Evolutionary conservation across 2,797 vertebrate genomes (phyloP).

Genomic region (Sparus aurata): DNA sequence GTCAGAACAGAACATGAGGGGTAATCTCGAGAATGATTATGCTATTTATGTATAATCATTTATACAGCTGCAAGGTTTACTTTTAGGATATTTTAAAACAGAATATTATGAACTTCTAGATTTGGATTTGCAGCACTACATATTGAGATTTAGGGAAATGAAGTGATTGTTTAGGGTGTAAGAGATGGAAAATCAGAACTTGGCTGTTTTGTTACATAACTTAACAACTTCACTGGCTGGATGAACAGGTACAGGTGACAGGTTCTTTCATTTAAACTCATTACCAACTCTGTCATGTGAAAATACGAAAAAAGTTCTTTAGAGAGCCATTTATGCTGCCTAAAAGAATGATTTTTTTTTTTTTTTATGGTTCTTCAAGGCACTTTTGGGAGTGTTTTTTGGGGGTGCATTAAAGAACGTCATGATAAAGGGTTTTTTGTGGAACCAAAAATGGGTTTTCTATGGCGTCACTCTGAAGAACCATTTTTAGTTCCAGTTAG

Average conservation of each 20-base stretch:
- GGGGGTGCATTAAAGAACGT: too few relatives aligned
- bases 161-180: neutral
- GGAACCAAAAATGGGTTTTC: too few relatives aligned
- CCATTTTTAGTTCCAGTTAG: too few relatives aligned
- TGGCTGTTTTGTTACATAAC: neutral
- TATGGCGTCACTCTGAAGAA: too few relatives aligned
- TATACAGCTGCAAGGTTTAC: neutral
- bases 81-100: neutral
- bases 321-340: too few relatives aligned
- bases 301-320: neutral
- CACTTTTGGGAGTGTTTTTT: too few relatives aligned
- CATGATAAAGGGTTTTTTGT: too few relatives aligned
- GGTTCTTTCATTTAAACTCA: neutral
- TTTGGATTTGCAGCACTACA: neutral
- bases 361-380: too few relatives aligned
- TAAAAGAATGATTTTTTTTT: too few relatives aligned
- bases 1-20: neutral
- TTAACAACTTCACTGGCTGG: neutral
- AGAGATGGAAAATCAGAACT: neutral
- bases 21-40: neutral
- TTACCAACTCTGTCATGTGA: neutral
- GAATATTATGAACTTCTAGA: neutral
- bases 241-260: neutral
- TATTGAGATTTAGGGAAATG: neutral
- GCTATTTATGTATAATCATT: neutral